Percentiles rank a stretch among this genome's conserved stretches.
phyloP scores from a whole-genome alignment of 2,888 invertebrate species.

The Pterostichus niger region DNA sequence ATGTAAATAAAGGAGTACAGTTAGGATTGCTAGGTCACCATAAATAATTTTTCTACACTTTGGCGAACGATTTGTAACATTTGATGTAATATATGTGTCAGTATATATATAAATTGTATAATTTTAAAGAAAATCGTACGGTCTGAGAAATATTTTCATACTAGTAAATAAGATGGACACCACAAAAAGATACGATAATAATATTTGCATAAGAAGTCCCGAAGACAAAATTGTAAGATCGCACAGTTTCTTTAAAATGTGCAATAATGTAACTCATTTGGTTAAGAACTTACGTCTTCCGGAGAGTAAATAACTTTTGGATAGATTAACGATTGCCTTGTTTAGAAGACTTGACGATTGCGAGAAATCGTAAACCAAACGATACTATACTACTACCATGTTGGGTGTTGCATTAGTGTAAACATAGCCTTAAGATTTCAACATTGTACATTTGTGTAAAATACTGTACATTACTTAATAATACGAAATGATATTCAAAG shows the following conservation, averaged over 20 bases:
- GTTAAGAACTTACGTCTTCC: slow-evolving; percentile 48
- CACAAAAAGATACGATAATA: slow-evolving; percentile 39
- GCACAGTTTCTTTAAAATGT: slow-evolving; percentile 11
- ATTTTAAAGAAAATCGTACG: slow-evolving; percentile 25
- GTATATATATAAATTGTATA: slow-evolving; percentile 12
- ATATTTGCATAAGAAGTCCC: slow-evolving; percentile 1
- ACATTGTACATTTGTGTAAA: slow-evolving; percentile 63
- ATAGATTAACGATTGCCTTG: slow-evolving; percentile 60
- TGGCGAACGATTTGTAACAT: slow-evolving; percentile 36
- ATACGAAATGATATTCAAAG: slow-evolving; percentile 45
- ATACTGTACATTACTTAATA: slow-evolving; percentile 56
- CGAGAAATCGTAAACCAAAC: slow-evolving; percentile 43
- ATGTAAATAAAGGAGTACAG: not conserved
- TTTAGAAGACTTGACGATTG: slow-evolving; percentile 46
- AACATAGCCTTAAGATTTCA: slow-evolving; percentile 37
- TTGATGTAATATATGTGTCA: slow-evolving; percentile 42
- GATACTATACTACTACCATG: slow-evolving; percentile 36
- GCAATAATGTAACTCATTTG: slow-evolving; percentile 10
- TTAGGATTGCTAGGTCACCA: slow-evolving; percentile 23
- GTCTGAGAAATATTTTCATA: slow-evolving; percentile 38
- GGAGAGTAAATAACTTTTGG: slow-evolving; percentile 50
- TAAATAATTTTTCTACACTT: slow-evolving; percentile 1
- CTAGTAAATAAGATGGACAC: slow-evolving; percentile 18
- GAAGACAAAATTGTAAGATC: slow-evolving; percentile 20
- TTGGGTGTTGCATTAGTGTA: slow-evolving; percentile 38